Conservation (phyloP, 2,888 invertebrate genomes). For the Tribolium freemani region DNA sequence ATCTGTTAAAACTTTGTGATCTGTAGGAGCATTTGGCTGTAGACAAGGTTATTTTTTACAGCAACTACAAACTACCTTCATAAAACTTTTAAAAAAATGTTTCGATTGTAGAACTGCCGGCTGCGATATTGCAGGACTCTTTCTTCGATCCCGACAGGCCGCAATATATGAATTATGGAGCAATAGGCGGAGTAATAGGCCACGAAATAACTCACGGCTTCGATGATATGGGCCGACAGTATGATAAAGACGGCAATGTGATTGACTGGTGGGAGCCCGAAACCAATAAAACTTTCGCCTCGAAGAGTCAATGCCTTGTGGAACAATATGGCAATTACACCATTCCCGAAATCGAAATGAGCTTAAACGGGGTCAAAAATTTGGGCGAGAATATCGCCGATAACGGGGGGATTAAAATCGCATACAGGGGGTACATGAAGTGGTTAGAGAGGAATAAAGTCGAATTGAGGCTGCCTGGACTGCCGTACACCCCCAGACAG, state of each 20-base stretch:
- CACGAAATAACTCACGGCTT: slow-evolving; percentile 91
- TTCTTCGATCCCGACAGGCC: slow-evolving; percentile 88
- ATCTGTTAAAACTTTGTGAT: too few species aligned
- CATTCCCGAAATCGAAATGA: slow-evolving; percentile 77
- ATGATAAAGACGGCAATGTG: slow-evolving; percentile 87
- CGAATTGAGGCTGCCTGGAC: slow-evolving; percentile 77
- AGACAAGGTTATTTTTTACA: too few species aligned
- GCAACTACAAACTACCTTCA: too few species aligned
- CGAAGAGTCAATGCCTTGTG: slow-evolving; percentile 87
- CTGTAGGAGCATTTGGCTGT: too few species aligned
- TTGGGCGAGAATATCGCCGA: slow-evolving; percentile 95
- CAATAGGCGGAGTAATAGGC: slow-evolving; percentile 87
- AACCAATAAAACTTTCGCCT: slow-evolving; percentile 82
- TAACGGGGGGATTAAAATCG: slow-evolving; percentile 91
- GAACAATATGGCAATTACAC: slow-evolving; percentile 90
- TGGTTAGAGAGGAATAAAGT: slow-evolving; percentile 75
- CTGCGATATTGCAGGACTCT: slow-evolving; percentile 87
- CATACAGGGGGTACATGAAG: slow-evolving; percentile 84
- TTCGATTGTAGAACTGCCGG: slow-evolving; percentile 72
- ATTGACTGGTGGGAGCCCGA: slow-evolving; percentile 89
- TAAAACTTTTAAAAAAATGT: not conserved
- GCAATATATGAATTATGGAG: slow-evolving; percentile 88
- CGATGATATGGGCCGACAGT: slow-evolving; percentile 86
- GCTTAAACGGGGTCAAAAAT: slow-evolving; percentile 90
- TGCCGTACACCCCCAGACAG: slow-evolving; percentile 76